Base-by-base conservation (phyloP, 2,113 vertebrate genomes). In the Leiothrix lutea region DNA sequence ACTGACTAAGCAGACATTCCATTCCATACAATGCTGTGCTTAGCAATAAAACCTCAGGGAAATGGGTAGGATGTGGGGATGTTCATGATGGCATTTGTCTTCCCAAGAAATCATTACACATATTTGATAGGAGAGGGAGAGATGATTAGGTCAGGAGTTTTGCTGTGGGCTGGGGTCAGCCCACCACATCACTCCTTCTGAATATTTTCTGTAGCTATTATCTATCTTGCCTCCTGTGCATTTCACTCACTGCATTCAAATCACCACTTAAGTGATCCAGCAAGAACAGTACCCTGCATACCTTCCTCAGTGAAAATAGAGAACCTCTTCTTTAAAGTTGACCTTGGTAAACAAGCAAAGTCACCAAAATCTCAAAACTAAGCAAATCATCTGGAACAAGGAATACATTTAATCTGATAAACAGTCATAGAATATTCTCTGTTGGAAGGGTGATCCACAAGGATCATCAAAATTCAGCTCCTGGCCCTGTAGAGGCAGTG, bases 11-110 rank as follows among this genome's bases (percentile, higher is more conserved):
- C 0, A 24, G 44, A 66, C 36, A 62, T n/a, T 40, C 15, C 18
- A 5, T 54, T 29, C 16, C 29, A 35, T 10, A 64, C 1, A 0
- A 50, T 1, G 0, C 1, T 40, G 15, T 54, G 25, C 22, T 57
- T 25, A 61, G 42, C 17, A 50, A 17, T 31, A 53, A 57, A 53
- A 62, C 4, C n/a, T 48, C 47, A 50, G 15, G 12, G 42, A 62
- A 81, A 61, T 7, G 0, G 23, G 18, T 18, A 54, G 47, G 13
- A 47, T 2, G 2, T 0, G 0, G 18, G 14, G 20, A 65, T 0
- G 1, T 65, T 69, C 6, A 2, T 14, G n/a, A 66, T 2, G 6
- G 42, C 14, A 28, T 87, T 78, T 78, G 1, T 74, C 60, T 69
- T 85, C 31, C 12, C 42, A 62, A n/a, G 5, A 56, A 70, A 61